phyloP scores from a whole-genome alignment of 2,113 vertebrate species.

The Sisor rabdophorus region DNA sequence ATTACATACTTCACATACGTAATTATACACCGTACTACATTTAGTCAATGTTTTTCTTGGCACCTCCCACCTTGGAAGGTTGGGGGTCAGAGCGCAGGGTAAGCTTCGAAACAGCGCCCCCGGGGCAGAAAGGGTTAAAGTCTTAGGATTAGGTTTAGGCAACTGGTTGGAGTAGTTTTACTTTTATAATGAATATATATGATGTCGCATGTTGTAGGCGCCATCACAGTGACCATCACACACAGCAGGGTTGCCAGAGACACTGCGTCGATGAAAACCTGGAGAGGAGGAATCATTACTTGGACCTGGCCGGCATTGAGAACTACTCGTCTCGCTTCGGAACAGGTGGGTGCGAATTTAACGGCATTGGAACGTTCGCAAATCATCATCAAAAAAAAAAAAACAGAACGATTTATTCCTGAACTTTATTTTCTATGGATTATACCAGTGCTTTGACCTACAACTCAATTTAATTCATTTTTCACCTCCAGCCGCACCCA shows the following conservation, averaged over 20 bases:
- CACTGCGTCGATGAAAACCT: slow-evolving; percentile 97
- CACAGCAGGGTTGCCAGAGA: slow-evolving; percentile 83
- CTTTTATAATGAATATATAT: too few relatives aligned
- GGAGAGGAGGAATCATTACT: slow-evolving; percentile 98
- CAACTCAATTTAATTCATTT: background rate
- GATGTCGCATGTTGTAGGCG: slow-evolving; percentile 72
- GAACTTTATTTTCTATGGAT: background rate
- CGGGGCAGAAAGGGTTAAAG: too few relatives aligned
- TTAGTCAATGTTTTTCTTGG: too few relatives aligned
- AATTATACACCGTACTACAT: too few relatives aligned
- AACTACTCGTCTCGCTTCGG: slow-evolving; percentile 97
- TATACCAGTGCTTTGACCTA: background rate
- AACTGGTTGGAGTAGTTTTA: too few relatives aligned
- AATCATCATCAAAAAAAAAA: background rate
- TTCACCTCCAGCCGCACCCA: slow-evolving; percentile 50
- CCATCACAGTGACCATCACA: slow-evolving; percentile 85
- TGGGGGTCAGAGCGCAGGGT: too few relatives aligned
- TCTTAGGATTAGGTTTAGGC: too few relatives aligned
- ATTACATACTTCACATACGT: too few relatives aligned
- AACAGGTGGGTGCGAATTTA: slow-evolving; percentile 69
- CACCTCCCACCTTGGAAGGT: too few relatives aligned
- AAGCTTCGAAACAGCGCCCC: too few relatives aligned
- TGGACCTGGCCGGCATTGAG: slow-evolving; percentile 97
- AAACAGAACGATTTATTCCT: background rate
- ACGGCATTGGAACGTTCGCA: too few relatives aligned